These are phyloP conservation scores for Eubasilissa regina DNA, from an alignment of 1,140 invertebrate species.

Conservation along the genomic window DNA sequence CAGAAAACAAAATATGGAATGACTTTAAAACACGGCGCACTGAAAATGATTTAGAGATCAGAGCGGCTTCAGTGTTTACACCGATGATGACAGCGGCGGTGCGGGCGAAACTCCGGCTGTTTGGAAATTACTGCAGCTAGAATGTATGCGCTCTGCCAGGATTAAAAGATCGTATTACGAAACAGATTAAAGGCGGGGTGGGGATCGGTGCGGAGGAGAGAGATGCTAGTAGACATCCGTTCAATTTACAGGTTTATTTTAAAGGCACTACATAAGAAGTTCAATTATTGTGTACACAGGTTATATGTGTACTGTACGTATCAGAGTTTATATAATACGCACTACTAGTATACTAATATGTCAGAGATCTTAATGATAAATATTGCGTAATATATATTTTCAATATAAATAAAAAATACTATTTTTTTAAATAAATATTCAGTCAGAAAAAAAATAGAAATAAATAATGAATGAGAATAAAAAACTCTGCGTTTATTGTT, in stretches of 20 bases:
- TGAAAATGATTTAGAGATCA: conserved; percentile 4
- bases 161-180: conserved; percentile 61
- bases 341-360: too few species aligned
- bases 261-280: neutral
- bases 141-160: conserved; percentile 55
- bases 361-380: too few species aligned
- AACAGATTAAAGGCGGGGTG: conserved; percentile 58
- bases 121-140: conserved; percentile 54
- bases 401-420: too few species aligned
- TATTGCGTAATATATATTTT: too few species aligned
- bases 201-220: neutral
- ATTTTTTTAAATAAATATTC: too few species aligned
- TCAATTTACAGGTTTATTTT: conserved; percentile 12
- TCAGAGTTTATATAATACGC: too few species aligned
- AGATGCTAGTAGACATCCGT: neutral
- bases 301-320: too few species aligned
- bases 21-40: neutral
- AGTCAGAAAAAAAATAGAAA: too few species aligned
- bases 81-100: neutral
- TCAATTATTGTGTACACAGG: too few species aligned
- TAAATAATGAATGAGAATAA: too few species aligned
- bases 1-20: neutral
- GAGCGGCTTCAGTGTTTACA: neutral
- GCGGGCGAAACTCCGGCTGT: neutral
- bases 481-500: too few species aligned